Percentiles rank a stretch among this genome's conserved stretches.
Conservation (phyloP, 2,797 vertebrate genomes). For the Xenops minutus region DNA sequence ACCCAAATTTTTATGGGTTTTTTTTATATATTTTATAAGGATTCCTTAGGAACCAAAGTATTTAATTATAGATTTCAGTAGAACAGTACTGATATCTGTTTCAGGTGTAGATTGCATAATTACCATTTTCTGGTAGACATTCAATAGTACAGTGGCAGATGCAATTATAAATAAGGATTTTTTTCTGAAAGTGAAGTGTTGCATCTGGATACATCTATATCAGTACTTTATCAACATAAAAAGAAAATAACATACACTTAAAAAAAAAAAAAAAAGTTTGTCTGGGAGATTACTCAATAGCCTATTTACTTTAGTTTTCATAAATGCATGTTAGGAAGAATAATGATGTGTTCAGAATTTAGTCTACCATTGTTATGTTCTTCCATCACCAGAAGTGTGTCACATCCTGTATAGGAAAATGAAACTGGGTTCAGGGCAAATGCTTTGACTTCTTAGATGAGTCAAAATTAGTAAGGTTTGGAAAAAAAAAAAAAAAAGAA, state of each 20-base stretch:
- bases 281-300: neutral
- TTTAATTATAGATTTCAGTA: slow-evolving; percentile 68
- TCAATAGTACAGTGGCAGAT: neutral
- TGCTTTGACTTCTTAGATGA: neutral
- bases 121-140: slow-evolving; percentile 27
- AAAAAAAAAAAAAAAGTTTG: neutral
- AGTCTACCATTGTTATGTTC: neutral
- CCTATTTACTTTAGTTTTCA: neutral
- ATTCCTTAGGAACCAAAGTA: slow-evolving; percentile 62
- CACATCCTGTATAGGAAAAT: neutral
- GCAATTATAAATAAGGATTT: neutral
- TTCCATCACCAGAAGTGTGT: neutral
- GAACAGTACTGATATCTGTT: slow-evolving; percentile 73
- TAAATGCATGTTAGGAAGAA: neutral
- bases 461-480: neutral
- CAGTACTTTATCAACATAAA: neutral
- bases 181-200: neutral
- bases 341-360: neutral
- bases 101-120: slow-evolving; percentile 35
- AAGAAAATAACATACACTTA: neutral
- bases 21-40: neutral
- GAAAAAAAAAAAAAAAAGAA: neutral
- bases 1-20: neutral
- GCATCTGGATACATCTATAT: neutral
- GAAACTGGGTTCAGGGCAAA: neutral